A percentile compares a stretch with the other conserved stretches of the same genome.
Conservation (phyloP, 2,797 vertebrate genomes). For the Urosaurus nigricauda region DNA sequence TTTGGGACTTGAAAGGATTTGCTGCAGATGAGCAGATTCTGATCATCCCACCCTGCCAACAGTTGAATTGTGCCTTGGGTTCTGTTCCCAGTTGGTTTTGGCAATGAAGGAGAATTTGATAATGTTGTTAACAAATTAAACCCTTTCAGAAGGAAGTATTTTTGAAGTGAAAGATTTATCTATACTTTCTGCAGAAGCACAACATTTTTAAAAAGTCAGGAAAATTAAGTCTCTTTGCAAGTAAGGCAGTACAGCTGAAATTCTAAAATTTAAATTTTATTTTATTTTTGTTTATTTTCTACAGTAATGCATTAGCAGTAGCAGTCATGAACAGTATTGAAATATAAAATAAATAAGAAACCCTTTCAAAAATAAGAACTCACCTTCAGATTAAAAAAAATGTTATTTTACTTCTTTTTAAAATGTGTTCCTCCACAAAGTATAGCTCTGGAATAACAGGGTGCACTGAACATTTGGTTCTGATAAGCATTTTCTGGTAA, state of each 20-base stretch:
- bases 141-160: background rate
- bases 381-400: background rate
- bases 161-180: background rate
- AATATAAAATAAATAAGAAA: background rate
- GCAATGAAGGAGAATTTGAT: background rate
- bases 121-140: background rate
- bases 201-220: background rate
- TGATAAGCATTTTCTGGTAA: background rate
- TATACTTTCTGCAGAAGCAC: background rate
- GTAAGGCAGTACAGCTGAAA: background rate
- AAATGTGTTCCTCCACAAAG: background rate
- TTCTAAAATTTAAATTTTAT: background rate
- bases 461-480: background rate
- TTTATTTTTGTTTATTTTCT: background rate
- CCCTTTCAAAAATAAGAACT: background rate
- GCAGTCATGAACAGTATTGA: background rate
- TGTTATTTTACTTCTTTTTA: background rate
- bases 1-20: background rate
- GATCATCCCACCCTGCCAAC: too few species aligned
- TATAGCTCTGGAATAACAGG: background rate
- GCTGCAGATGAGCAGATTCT: background rate
- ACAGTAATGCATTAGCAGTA: background rate
- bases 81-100: background rate
- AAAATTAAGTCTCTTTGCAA: background rate
- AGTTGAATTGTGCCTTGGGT: background rate